Conservation (phyloP, 2,797 vertebrate genomes). For the Falco peregrinus region DNA sequence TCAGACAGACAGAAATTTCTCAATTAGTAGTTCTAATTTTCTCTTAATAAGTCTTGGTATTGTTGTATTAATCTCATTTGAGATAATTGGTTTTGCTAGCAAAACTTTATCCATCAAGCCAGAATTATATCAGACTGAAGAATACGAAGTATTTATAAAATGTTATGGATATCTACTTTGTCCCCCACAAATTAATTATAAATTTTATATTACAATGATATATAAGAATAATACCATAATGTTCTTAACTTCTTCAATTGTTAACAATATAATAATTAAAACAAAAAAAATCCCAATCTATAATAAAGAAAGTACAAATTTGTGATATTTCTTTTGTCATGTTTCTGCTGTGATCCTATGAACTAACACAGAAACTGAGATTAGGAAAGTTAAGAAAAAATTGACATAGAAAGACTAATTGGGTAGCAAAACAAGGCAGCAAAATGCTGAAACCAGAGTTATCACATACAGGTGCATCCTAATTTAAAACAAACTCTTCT, state of each 20-base stretch:
- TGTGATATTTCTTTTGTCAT: not conserved
- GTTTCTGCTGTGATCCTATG: not conserved
- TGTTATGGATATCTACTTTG: not conserved
- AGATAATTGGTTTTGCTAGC: not conserved
- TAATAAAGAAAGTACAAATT: not conserved
- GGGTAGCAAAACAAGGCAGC: not conserved
- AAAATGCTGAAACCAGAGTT: slow-evolving; percentile 35
- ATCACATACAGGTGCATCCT: not conserved
- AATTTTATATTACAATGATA: not conserved
- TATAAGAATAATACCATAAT: not conserved
- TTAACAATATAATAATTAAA: not conserved
- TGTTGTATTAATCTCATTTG: not conserved
- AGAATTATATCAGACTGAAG: rapidly evolving
- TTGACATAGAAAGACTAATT: not conserved
- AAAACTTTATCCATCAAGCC: not conserved
- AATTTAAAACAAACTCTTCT: slow-evolving; percentile 21
- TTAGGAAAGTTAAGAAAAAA: not conserved
- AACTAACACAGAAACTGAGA: not conserved
- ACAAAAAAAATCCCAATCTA: not conserved
- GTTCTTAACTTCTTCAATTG: not conserved
- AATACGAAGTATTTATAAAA: not conserved
- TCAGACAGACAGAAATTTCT: not conserved
- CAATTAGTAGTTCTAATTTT: not conserved
- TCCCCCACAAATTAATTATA: not conserved
- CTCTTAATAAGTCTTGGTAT: not conserved